Evolutionary conservation across 2,888 invertebrate genomes (phyloP).

Genomic region (Nomada goodeniana): DNA sequence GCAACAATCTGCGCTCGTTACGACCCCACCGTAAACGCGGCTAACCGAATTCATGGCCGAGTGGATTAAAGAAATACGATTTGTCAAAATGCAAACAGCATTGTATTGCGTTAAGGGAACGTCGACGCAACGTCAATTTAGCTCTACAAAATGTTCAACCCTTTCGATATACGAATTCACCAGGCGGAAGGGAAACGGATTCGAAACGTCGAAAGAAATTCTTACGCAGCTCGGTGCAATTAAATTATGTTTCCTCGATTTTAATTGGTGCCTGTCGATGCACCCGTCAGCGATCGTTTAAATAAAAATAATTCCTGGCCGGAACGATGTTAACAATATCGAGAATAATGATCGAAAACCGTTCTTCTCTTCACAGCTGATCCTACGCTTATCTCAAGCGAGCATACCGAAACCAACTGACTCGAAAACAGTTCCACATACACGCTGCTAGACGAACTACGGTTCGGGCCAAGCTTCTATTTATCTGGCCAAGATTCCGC

Average conservation of each 20-base stretch:
- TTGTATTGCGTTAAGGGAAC: slow-evolving; percentile 34
- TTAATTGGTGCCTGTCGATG: no score
- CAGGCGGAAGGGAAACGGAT: background rate
- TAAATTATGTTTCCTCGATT: no score
- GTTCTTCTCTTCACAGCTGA: slow-evolving; percentile 9
- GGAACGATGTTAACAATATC: no score
- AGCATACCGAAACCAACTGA: background rate
- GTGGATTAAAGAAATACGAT: slow-evolving; percentile 25
- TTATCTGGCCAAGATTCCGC: slow-evolving; percentile 23
- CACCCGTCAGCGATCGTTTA: no score
- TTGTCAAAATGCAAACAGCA: slow-evolving; percentile 31
- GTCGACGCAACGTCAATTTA: slow-evolving; percentile 43
- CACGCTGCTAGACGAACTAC: background rate
- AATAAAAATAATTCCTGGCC: no score
- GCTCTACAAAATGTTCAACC: background rate
- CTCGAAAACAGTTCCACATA: background rate
- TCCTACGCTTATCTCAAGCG: slow-evolving; percentile 14
- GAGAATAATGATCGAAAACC: background rate
- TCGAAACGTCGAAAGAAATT: background rate
- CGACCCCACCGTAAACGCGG: slow-evolving; percentile 4
- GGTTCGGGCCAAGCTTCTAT: background rate
- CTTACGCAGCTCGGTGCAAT: no score
- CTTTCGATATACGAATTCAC: background rate
- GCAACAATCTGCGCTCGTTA: slow-evolving; percentile 37
- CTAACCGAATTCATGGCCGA: slow-evolving; percentile 34